Percentiles rank a stretch among this genome's conserved stretches.
Evolutionary conservation across 2,888 invertebrate species (phyloP).

Genomic region (Mongoloraphidia duomilia): DNA sequence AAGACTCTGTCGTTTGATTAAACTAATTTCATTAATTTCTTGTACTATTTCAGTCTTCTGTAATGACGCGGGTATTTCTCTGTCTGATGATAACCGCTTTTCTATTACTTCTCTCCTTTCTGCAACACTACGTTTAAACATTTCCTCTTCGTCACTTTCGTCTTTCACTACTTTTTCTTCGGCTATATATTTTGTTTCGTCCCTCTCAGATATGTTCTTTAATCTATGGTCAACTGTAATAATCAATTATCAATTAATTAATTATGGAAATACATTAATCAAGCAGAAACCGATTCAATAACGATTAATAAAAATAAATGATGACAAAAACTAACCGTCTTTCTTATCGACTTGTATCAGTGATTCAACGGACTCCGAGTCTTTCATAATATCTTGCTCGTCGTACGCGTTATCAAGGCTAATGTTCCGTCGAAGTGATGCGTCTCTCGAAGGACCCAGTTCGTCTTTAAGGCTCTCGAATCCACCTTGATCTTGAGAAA

Average conservation of each 20-base stretch:
- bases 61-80: slow-evolving; percentile 53
- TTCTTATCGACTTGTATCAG: slow-evolving; percentile 28
- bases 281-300: too few relatives aligned
- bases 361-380: slow-evolving; percentile 34
- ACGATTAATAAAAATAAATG: too few relatives aligned
- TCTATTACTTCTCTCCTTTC: slow-evolving; percentile 63
- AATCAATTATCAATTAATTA: too few relatives aligned
- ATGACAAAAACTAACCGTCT: too few relatives aligned
- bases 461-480: slow-evolving; percentile 39
- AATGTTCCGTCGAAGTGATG: slow-evolving; percentile 29
- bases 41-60: slow-evolving; percentile 60
- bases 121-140: slow-evolving; percentile 54
- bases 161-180: slow-evolving; percentile 62
- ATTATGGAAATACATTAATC: too few relatives aligned
- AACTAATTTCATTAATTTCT: slow-evolving; percentile 57
- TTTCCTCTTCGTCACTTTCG: slow-evolving; percentile 44
- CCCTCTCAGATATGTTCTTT: slow-evolving; percentile 34
- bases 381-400: slow-evolving; percentile 56
- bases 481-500: slow-evolving; percentile 31
- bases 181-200: slow-evolving; percentile 64
- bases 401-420: slow-evolving; percentile 38
- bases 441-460: slow-evolving; percentile 24
- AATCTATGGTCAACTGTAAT: slow-evolving; percentile 24
- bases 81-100: slow-evolving; percentile 53
- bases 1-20: slow-evolving; percentile 49